Evolutionary conservation across 2,797 vertebrate species (phyloP).

Genomic region (Diceros bicornis): DNA sequence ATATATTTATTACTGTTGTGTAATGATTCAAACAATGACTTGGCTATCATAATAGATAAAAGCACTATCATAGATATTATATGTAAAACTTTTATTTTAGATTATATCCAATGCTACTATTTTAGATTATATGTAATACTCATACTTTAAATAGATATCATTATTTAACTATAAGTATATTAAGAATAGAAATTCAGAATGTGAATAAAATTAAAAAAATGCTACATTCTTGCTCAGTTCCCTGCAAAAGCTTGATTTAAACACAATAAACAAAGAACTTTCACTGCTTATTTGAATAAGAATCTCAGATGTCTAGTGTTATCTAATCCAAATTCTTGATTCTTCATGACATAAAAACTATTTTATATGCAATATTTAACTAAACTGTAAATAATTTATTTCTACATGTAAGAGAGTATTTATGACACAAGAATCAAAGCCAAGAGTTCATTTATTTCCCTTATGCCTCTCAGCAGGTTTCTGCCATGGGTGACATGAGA

Average conservation of each 20-base stretch:
- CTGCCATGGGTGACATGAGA: constrained; percentile 66
- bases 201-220: background rate
- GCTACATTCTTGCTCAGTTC: background rate
- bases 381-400: background rate
- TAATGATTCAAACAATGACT: background rate
- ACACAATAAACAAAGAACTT: background rate
- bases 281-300: background rate
- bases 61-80: background rate
- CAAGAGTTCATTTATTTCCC: background rate
- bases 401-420: background rate
- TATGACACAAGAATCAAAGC: background rate
- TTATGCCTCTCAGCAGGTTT: constrained; percentile 68
- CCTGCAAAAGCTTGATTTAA: too few species aligned
- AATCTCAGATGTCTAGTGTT: background rate
- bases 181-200: background rate
- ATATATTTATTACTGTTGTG: background rate
- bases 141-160: background rate
- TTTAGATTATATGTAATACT: too few species aligned
- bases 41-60: background rate
- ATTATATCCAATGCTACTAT: background rate
- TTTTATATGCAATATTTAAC: background rate
- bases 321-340: background rate
- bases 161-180: background rate
- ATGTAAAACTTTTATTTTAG: background rate
- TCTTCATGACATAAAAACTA: background rate